These are phyloP conservation scores for Physella acuta DNA, from an alignment of 1,140 invertebrate genomes.

Conservation along the genomic window DNA sequence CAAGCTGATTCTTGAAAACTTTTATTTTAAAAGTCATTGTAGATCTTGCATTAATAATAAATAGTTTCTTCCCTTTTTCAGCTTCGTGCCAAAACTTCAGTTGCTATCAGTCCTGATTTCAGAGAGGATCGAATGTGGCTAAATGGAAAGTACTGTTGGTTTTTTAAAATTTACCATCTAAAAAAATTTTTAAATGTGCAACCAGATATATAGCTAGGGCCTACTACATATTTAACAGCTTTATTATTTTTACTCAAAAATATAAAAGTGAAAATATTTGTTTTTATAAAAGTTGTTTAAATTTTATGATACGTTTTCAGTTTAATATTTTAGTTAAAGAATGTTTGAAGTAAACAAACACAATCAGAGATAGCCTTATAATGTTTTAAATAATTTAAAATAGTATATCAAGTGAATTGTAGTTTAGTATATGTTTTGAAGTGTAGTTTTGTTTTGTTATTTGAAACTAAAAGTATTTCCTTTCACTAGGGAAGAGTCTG, in stretches of 20 bases:
- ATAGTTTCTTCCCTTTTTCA: slow-evolving; percentile 55
- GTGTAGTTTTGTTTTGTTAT: background rate
- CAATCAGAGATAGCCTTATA: too few species aligned
- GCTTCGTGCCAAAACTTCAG: slow-evolving; percentile 88
- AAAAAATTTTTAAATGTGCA: background rate
- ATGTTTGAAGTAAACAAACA: too few species aligned
- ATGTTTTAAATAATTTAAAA: slow-evolving; percentile 1
- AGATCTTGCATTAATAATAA: background rate
- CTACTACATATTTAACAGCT: background rate
- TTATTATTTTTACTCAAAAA: background rate
- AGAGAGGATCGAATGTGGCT: slow-evolving; percentile 82
- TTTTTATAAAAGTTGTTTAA: background rate
- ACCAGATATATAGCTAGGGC: background rate
- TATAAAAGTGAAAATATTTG: background rate
- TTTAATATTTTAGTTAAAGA: background rate
- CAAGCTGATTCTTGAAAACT: background rate
- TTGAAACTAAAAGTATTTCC: slow-evolving; percentile 25
- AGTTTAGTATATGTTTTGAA: too few species aligned
- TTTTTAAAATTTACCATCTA: background rate
- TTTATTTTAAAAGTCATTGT: background rate
- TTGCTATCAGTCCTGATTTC: slow-evolving; percentile 73
- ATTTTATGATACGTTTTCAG: background rate
- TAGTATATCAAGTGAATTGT: too few species aligned
- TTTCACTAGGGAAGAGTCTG: slow-evolving; percentile 70
- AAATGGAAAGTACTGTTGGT: slow-evolving; percentile 71